Evolutionary conservation across 2,888 invertebrate species (phyloP).

Genomic region (Petrolisthes manimaculis): DNA sequence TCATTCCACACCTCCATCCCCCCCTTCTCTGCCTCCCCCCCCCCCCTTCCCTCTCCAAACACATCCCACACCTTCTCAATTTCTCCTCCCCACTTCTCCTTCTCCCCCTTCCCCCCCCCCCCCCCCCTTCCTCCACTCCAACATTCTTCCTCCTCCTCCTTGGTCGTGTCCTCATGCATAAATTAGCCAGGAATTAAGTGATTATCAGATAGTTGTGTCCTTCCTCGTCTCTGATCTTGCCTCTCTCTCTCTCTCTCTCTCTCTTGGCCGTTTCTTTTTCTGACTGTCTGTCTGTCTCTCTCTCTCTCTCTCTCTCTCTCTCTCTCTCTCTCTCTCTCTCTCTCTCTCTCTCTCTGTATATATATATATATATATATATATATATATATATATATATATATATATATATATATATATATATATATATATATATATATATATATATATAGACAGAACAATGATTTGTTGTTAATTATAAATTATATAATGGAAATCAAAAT

Average conservation of each 20-base stretch:
- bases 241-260: too few species aligned
- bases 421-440: not conserved
- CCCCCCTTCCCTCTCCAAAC: not conserved
- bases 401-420: not conserved
- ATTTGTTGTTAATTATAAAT: too few species aligned
- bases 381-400: not conserved
- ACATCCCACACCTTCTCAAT: not conserved
- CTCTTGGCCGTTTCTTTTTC: too few species aligned
- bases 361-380: not conserved
- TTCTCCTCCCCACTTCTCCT: not conserved
- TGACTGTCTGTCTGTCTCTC: not conserved
- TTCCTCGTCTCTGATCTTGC: not conserved
- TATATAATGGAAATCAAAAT: too few species aligned
- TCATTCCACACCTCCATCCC: not conserved
- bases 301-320: conserved; percentile 21
- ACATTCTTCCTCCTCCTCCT: too few species aligned
- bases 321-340: conserved; percentile 20
- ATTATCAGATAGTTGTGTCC: not conserved
- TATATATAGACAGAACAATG: too few species aligned
- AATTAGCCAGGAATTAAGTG: not conserved
- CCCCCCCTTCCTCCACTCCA: not conserved
- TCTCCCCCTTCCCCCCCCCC: not conserved
- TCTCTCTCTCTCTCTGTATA: conserved; percentile 13
- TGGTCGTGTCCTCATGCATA: too few species aligned
- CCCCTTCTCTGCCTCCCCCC: conserved; percentile 1